These are phyloP conservation scores for Ennomos fuscantarius DNA, from an alignment of 2,888 invertebrate species.

Conservation along the genomic window DNA sequence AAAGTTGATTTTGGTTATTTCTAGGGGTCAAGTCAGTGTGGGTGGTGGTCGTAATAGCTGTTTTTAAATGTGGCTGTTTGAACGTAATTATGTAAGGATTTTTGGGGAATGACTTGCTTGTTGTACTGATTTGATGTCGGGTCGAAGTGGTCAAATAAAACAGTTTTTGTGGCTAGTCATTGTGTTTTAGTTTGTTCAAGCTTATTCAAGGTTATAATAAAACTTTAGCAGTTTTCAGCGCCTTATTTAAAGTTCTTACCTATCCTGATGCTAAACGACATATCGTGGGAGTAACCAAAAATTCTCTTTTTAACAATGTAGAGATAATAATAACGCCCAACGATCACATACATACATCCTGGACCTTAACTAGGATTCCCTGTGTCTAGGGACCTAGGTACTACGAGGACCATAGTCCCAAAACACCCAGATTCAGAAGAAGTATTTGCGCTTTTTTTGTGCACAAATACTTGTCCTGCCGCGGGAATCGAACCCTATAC, in stretches of 20 bases:
- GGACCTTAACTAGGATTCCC: no score
- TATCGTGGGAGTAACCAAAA: no score
- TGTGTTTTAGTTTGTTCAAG: not conserved
- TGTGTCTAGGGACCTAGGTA: no score
- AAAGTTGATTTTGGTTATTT: constrained; percentile 11
- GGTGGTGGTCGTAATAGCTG: constrained; percentile 38
- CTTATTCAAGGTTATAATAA: not conserved
- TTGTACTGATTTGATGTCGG: constrained; percentile 14
- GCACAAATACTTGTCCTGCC: no score
- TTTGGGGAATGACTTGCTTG: constrained; percentile 31
- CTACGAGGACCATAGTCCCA: no score
- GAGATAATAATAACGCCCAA: no score
- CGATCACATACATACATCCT: no score
- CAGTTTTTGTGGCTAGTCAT: constrained; percentile 18
- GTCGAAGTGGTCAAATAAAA: constrained; percentile 8
- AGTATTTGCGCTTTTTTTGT: no score
- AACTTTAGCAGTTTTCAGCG: not conserved
- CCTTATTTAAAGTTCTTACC: not conserved
- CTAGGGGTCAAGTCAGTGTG: constrained; percentile 20
- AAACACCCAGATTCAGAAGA: no score
- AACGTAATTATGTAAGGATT: constrained; percentile 31
- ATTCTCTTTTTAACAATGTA: no score
- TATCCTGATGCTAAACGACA: not conserved
- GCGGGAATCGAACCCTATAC: no score
- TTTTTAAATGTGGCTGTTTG: constrained; percentile 36